Evolutionary conservation across 2,113 vertebrate species (phyloP).

Genomic region (Percopsis transmontana): DNA sequence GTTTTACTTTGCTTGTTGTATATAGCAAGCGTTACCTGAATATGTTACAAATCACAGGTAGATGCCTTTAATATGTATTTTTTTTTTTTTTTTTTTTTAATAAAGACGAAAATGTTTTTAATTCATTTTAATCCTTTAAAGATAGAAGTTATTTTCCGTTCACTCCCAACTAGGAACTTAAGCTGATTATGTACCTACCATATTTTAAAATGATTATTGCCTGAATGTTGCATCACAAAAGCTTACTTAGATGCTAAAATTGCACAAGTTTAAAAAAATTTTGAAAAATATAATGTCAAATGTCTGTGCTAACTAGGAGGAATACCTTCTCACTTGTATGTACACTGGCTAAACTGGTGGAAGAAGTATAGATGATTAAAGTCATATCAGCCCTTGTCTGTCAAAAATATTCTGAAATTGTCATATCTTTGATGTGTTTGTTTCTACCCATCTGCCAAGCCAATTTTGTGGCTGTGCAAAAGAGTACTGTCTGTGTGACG

Average conservation of each 20-base stretch:
- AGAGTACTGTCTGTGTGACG: slow-evolving; percentile 39
- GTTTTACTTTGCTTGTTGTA: slow-evolving; percentile 28
- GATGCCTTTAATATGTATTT: slow-evolving; percentile 51
- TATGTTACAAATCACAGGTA: slow-evolving; percentile 53
- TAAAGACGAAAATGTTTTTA: slow-evolving; percentile 14
- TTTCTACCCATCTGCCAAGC: slow-evolving; percentile 40
- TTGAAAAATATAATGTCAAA: slow-evolving; percentile 31
- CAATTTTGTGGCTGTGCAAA: slow-evolving; percentile 62
- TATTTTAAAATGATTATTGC: slow-evolving; percentile 57
- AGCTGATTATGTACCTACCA: slow-evolving; percentile 44
- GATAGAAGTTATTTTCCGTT: slow-evolving; percentile 50
- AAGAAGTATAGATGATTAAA: slow-evolving; percentile 64
- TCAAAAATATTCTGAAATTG: slow-evolving; percentile 49
- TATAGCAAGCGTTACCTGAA: slow-evolving; percentile 24
- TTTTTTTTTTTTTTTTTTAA: slow-evolving; percentile 30
- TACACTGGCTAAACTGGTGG: slow-evolving; percentile 32
- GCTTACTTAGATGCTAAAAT: slow-evolving; percentile 44
- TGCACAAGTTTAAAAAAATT: slow-evolving; percentile 49
- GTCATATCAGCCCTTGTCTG: slow-evolving; percentile 50
- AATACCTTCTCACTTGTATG: not conserved
- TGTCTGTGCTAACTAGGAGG: not conserved
- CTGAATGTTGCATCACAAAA: slow-evolving; percentile 56
- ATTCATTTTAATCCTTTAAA: slow-evolving; percentile 45
- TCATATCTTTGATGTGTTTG: slow-evolving; percentile 46
- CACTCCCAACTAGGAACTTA: slow-evolving; percentile 41